phyloP scores from a whole-genome alignment of 2,888 invertebrate species.

The Adela reaumurella region DNA sequence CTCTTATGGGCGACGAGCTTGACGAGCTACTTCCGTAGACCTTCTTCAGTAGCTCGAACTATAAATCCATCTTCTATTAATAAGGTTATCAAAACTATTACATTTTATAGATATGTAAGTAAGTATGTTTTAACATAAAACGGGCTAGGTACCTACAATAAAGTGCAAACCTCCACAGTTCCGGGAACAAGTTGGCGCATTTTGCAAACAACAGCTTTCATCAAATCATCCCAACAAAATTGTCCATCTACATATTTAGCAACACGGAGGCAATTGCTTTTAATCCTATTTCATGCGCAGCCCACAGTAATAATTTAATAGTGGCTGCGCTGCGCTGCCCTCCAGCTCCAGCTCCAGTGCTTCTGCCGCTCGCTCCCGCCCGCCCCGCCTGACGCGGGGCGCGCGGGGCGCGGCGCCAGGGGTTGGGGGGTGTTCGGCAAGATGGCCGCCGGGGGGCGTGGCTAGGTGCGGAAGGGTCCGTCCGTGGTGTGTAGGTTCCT shows the following conservation, averaged over 20 bases:
- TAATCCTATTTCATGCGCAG: slow-evolving; percentile 51
- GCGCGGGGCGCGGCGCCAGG: slow-evolving; percentile 39
- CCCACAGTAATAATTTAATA: slow-evolving; percentile 56
- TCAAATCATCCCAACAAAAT: slow-evolving; percentile 46
- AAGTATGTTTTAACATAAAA: no score
- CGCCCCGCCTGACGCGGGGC: no score
- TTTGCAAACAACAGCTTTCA: slow-evolving; percentile 34
- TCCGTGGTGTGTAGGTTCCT: background rate
- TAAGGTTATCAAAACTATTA: no score
- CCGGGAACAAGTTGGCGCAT: no score
- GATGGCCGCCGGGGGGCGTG: background rate
- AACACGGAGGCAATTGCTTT: slow-evolving; percentile 52
- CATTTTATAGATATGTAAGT: no score
- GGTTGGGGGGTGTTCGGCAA: slow-evolving; percentile 20
- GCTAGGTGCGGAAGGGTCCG: background rate
- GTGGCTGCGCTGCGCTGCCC: slow-evolving; percentile 31
- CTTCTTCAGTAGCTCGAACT: no score
- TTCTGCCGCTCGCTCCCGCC: no score
- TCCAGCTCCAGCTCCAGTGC: slow-evolving; percentile 30
- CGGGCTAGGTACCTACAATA: no score
- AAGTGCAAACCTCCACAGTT: no score
- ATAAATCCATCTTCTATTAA: no score
- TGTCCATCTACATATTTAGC: slow-evolving; percentile 54
- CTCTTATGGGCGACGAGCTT: no score
- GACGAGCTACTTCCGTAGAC: no score